Evolutionary conservation across 2,113 vertebrate genomes (phyloP).

Genomic region (Mormyrus lacerda): DNA sequence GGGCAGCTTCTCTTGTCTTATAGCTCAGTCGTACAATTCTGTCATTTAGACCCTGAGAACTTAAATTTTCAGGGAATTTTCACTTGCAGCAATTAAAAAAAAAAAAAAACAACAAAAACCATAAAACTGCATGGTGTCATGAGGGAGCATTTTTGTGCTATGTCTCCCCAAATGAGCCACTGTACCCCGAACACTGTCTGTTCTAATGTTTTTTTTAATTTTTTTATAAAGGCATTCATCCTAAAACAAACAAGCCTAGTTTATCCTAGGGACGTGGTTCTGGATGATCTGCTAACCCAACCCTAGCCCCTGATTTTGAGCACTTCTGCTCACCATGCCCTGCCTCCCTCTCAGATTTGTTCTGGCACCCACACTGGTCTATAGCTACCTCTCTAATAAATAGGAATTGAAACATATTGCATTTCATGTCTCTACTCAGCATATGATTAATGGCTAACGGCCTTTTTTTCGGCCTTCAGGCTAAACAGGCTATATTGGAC

Average conservation of each 20-base stretch:
- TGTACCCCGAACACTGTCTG: not conserved
- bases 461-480: constrained; percentile 60
- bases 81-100: not conserved
- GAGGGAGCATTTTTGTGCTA: too few species aligned
- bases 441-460: not conserved
- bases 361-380: not conserved
- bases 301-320: not conserved
- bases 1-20: not conserved
- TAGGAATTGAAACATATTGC: not conserved
- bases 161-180: too few species aligned
- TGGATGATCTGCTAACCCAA: not conserved
- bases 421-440: not conserved
- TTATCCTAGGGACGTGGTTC: not conserved
- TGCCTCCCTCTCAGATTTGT: not conserved
- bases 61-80: not conserved
- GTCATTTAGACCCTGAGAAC: not conserved
- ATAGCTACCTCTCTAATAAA: not conserved
- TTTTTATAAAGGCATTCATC: not conserved
- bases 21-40: not conserved
- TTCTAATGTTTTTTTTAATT: not conserved
- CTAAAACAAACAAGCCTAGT: not conserved
- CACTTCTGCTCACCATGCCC: not conserved
- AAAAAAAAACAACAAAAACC: too few species aligned
- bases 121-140: not conserved
- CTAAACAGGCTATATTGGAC: constrained; percentile 94